Evolutionary conservation across 1,140 invertebrate genomes (phyloP), one percentile per base, ranked within the genome.

Genomic region (Antheraea mylitta): DNA sequence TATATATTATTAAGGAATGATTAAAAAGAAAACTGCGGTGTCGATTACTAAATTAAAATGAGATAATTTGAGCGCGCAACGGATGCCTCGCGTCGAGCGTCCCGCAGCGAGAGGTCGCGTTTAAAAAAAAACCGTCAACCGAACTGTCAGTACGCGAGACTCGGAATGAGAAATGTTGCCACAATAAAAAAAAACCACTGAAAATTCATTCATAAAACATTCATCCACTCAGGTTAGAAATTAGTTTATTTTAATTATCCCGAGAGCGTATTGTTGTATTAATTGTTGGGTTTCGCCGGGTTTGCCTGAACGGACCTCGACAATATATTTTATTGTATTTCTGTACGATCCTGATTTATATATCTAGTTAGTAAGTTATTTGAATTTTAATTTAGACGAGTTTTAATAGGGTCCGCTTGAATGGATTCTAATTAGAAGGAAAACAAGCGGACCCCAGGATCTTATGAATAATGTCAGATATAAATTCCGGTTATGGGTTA

Each of bases 351-450:
- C 16, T 91, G 90, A 92, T 92, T 92, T 91, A 92, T 91, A 86
- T 74, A 74, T 86, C 87, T 92, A 92, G 88, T 92, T 92, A 92
- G 88, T 90, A 89, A 90, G 88, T 92, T 92, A 91, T 92, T 92
- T 76, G 82, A 88, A 81, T 92, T 92, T 92, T 92, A 92, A 91
- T 92, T 90, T 92, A 88, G 84, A 86, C 81, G 83, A 83, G 84
- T 86, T 90, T 92, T 90, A 92, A 92, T 91, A 89, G 90, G 82
- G 72, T 82, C 81, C 82, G 84, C 70, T 78, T 92, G 90, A 92
- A 92, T 92, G 90, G 85, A 77, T 90, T 92, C 86, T 90, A 90
- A 92, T 92, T 89, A 90, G 88, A n/a, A 83, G 79, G 77, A 90
- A 90, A 90, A 90, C 86, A 90, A 87, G 71, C 77, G 75, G 76